Conservation (phyloP, 2,113 vertebrate genomes). For the Oryctolagus cuniculus region mOryCun1.1 NC_091442.1:113250001-113250500, state of each 20-base stretch:
- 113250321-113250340: neutral
- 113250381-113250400: neutral
- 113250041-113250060: neutral
- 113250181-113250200: neutral
- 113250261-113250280: neutral
- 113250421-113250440: neutral
- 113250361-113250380: neutral
- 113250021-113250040: neutral
- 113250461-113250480: neutral
- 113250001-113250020: neutral
- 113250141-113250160: neutral
- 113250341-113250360: neutral
- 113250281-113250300: neutral
- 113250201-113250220: neutral
- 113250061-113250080: neutral
- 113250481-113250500: neutral
- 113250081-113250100: neutral
- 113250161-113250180: neutral
- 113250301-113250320: neutral
- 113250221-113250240: neutral
- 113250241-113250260: neutral
- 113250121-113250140: neutral
- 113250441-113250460: neutral
- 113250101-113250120: neutral
- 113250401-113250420: neutral